Conservation (phyloP, 2,113 vertebrate species). For the Nanorana parkeri region DNA sequence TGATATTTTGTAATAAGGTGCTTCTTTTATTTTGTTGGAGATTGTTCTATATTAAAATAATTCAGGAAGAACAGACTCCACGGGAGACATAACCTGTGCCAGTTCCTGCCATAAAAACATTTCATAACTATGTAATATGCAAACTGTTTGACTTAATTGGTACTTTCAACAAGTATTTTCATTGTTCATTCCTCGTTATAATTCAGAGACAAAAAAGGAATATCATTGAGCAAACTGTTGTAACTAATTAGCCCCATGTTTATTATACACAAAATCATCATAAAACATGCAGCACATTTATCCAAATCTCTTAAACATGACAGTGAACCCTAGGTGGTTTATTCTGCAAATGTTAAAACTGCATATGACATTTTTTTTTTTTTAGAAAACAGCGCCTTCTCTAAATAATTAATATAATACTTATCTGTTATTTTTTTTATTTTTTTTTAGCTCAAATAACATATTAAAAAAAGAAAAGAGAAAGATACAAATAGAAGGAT, state of each 20-base stretch:
- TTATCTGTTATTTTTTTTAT: not conserved
- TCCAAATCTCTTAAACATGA: constrained; percentile 3
- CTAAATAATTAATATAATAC: constrained; percentile 6
- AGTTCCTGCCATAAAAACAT: constrained; percentile 29
- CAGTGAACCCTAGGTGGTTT: constrained; percentile 35
- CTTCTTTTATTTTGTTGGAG: too few species aligned
- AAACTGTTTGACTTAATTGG: constrained; percentile 51
- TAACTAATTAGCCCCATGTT: constrained; percentile 41
- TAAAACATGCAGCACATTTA: constrained; percentile 24
- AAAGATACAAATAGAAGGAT: too few species aligned
- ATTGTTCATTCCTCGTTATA: constrained; percentile 18
- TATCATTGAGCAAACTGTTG: constrained; percentile 26
- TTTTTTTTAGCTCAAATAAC: not conserved
- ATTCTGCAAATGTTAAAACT: constrained; percentile 16
- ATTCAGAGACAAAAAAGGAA: constrained; percentile 34
- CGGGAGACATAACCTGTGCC: constrained; percentile 34
- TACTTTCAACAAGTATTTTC: constrained; percentile 27
- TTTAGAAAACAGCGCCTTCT: not conserved
- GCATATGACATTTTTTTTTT: constrained; percentile 16
- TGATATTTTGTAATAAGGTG: too few species aligned
- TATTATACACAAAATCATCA: constrained; percentile 31
- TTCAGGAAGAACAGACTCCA: constrained; percentile 5
- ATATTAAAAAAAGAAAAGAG: too few species aligned
- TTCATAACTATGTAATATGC: constrained; percentile 29
- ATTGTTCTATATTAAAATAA: not conserved